Evolutionary conservation across 35 echinoderm and acorn worm genomes (phyloP), one percentile per base, ranked within the genome.

Genomic region (Chiridota heheva): DNA sequence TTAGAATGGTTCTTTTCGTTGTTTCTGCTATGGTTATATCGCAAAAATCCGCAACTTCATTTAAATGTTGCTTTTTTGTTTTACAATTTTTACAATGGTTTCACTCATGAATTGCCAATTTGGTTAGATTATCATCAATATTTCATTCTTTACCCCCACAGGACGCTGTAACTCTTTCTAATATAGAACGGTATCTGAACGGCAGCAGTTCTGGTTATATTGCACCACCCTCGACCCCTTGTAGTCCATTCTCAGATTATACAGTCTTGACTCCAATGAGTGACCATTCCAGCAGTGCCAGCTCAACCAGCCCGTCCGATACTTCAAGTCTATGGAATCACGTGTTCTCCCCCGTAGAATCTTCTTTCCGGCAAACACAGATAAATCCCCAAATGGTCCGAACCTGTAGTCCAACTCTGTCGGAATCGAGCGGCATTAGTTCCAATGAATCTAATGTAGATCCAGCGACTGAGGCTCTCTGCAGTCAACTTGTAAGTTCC

Each of bases 391-490:
- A 2, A 22, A 4, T 78, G 2, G 42, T 18, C 18, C 81, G 87
- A 45, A 81, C 89, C 22, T 60, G 73, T 7, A 98, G 95, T 67
- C 95, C 95, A n/a, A 92, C 71, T 69, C 78, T 91, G 25, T 98
- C 95, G 1, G 95, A 98, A 22, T 88, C 89, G 40, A 98, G 95
- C 53, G 95, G 95, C 8, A 69, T 98, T n/a, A 86, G 95, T 57
- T 98, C 95, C 0, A 84, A 58, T 16, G 77, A 89, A 15, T 98
- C 95, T 4, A 67, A 67, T 49, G 35, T 60, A 15, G 60, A 65
- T 28, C 26, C 63, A 40, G 85, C 63, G 35, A 86, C 62, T 75
- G 76, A 98, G 40, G 62, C 73, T 13, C 55, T 98, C 27, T 65
- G 78, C 3, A 81, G 88, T 33, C 71, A 86, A 74, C 72, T 91